These are phyloP conservation scores for Scaptomyza montana DNA, from an alignment of 1,140 invertebrate genomes.

Conservation along the genomic window DNA sequence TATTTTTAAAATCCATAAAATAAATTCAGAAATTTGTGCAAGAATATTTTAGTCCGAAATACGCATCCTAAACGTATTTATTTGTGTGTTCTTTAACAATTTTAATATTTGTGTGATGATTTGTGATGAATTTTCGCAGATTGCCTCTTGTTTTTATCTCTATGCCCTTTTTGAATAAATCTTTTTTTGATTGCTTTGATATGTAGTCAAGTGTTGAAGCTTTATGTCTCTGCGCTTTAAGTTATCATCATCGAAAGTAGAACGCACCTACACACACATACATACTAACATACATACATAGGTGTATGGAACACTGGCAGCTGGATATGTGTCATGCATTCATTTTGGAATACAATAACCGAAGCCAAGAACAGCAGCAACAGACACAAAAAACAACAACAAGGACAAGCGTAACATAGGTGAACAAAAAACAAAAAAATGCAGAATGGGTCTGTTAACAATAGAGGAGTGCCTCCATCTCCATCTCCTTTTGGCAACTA, in stretches of 20 bases:
- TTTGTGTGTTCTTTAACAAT: background rate
- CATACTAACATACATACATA: no score
- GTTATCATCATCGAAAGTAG: slow-evolving; percentile 28
- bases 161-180: background rate
- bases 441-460: slow-evolving; percentile 36
- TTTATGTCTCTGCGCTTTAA: slow-evolving; percentile 13
- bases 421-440: slow-evolving; percentile 43
- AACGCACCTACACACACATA: slow-evolving; percentile 1
- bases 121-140: background rate
- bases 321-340: slow-evolving; percentile 71
- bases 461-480: slow-evolving; percentile 31
- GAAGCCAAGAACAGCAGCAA: slow-evolving; percentile 30
- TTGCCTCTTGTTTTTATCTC: background rate
- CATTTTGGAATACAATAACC: slow-evolving; percentile 72
- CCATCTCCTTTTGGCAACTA: slow-evolving; percentile 19
- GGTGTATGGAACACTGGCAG: slow-evolving; percentile 15
- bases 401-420: slow-evolving; percentile 55
- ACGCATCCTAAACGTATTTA: no score
- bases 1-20: no score
- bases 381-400: slow-evolving; percentile 25
- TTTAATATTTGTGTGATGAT: no score
- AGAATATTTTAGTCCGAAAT: no score
- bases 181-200: slow-evolving; percentile 24
- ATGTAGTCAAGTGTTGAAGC: slow-evolving; percentile 18
- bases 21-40: no score